These are phyloP conservation scores for Steinernema hermaphroditum DNA, from an alignment of 2,888 invertebrate genomes.

Conservation along the genomic window DNA sequence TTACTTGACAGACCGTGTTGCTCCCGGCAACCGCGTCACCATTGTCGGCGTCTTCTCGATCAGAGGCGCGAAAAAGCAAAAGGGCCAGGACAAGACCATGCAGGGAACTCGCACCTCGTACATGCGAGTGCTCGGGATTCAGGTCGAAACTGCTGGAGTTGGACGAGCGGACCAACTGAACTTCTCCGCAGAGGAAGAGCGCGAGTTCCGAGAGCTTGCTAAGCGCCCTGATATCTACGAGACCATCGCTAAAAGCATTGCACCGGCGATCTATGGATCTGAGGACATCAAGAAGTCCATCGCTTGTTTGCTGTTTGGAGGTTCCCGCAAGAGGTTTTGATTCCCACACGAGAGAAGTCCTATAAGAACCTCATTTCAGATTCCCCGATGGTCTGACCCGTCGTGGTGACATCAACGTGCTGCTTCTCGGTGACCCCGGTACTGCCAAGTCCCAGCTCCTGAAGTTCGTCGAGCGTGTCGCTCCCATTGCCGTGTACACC, in stretches of 20 bases:
- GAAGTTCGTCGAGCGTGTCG: slow-evolving; percentile 87
- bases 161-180: slow-evolving; percentile 52
- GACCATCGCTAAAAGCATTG: slow-evolving; percentile 83
- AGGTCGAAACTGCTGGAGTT: slow-evolving; percentile 75
- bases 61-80: slow-evolving; percentile 75
- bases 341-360: not conserved
- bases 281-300: slow-evolving; percentile 94
- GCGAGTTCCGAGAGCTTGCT: slow-evolving; percentile 72
- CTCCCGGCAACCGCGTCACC: slow-evolving; percentile 88
- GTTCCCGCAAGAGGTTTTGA: slow-evolving; percentile 71
- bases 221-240: slow-evolving; percentile 85
- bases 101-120: slow-evolving; percentile 93
- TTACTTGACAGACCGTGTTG: slow-evolving; percentile 87
- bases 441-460: slow-evolving; percentile 98
- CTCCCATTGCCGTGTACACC: slow-evolving; percentile 75
- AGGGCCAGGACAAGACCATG: slow-evolving; percentile 67
- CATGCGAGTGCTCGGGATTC: slow-evolving; percentile 87
- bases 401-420: slow-evolving; percentile 92
- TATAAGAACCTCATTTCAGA: slow-evolving; percentile 56
- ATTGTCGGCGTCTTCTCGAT: slow-evolving; percentile 93
- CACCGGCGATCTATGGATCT: slow-evolving; percentile 94
- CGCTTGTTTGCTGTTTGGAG: slow-evolving; percentile 90
- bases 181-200: slow-evolving; percentile 62
- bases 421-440: slow-evolving; percentile 94
- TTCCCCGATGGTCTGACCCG: slow-evolving; percentile 92